Evolutionary conservation across 1,140 invertebrate genomes (phyloP).

Genomic region (Propsilocerus akamusi): DNA sequence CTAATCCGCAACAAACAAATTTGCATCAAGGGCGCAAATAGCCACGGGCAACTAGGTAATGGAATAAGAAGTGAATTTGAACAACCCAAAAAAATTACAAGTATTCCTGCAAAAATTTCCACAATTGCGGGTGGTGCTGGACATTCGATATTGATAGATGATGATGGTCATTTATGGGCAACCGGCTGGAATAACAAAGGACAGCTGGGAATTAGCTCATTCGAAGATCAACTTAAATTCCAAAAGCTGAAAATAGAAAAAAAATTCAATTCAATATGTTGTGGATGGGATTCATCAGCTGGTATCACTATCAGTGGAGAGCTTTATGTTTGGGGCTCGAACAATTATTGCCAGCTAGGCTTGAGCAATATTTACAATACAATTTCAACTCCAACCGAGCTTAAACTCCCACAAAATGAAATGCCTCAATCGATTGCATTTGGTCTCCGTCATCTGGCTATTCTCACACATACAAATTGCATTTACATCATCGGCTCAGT

Average conservation of each 20-base stretch:
- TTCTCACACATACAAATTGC: conserved; percentile 36
- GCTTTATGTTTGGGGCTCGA: conserved; percentile 57
- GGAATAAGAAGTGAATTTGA: conserved; percentile 44
- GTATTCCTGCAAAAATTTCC: conserved; percentile 28
- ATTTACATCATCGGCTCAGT: conserved; percentile 19
- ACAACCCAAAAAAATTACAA: conserved; percentile 31
- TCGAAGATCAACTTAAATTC: conserved; percentile 15
- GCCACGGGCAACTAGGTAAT: conserved; percentile 59
- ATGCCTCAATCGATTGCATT: conserved; percentile 25
- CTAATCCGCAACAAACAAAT: neutral
- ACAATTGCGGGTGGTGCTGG: conserved; percentile 55
- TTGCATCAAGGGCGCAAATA: conserved; percentile 53
- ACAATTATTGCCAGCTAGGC: conserved; percentile 51
- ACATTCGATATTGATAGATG: conserved; percentile 47
- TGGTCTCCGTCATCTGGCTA: conserved; percentile 46
- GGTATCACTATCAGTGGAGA: conserved; percentile 41
- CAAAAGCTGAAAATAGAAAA: conserved; percentile 11
- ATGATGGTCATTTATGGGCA: conserved; percentile 46
- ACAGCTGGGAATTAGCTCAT: conserved; percentile 42
- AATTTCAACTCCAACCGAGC: conserved; percentile 23
- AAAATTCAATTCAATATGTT: conserved; percentile 33
- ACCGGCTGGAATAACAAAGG: conserved; percentile 78
- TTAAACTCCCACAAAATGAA: conserved; percentile 18
- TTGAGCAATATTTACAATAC: conserved; percentile 29
- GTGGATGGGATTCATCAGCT: conserved; percentile 53